Evolutionary conservation across 1,140 invertebrate genomes (phyloP).

Genomic region (Dreissena polymorpha): DNA sequence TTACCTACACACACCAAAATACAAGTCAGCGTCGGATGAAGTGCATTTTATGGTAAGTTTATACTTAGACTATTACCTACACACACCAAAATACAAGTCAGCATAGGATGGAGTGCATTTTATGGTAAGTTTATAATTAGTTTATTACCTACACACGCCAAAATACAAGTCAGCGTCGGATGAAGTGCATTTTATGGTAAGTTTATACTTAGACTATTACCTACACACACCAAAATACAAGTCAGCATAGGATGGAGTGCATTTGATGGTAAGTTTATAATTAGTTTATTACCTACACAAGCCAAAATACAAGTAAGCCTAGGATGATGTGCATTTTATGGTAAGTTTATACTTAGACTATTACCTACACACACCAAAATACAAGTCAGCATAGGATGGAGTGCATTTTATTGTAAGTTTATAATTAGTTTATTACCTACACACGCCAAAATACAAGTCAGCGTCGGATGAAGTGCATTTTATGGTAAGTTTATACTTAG

Average conservation of each 20-base stretch:
- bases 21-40: conserved; percentile 84
- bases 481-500: conserved; percentile 72
- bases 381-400: conserved; percentile 84
- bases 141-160: conserved; percentile 83
- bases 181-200: conserved; percentile 84
- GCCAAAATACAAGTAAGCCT: conserved; percentile 87
- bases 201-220: neutral
- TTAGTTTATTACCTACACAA: conserved; percentile 81
- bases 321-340: conserved; percentile 85
- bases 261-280: conserved; percentile 81
- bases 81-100: conserved; percentile 88
- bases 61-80: conserved; percentile 74
- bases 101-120: conserved; percentile 84
- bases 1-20: conserved; percentile 87
- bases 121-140: conserved; percentile 72
- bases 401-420: conserved; percentile 83
- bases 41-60: conserved; percentile 83
- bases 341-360: conserved; percentile 43
- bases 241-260: conserved; percentile 83
- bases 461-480: conserved; percentile 84
- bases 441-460: conserved; percentile 88
- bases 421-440: conserved; percentile 74
- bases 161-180: conserved; percentile 86
- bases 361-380: conserved; percentile 87
- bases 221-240: conserved; percentile 88